These are phyloP conservation scores for Drosophila cracens DNA, from an alignment of 2,888 invertebrate species.

Conservation along the genomic window DNA sequence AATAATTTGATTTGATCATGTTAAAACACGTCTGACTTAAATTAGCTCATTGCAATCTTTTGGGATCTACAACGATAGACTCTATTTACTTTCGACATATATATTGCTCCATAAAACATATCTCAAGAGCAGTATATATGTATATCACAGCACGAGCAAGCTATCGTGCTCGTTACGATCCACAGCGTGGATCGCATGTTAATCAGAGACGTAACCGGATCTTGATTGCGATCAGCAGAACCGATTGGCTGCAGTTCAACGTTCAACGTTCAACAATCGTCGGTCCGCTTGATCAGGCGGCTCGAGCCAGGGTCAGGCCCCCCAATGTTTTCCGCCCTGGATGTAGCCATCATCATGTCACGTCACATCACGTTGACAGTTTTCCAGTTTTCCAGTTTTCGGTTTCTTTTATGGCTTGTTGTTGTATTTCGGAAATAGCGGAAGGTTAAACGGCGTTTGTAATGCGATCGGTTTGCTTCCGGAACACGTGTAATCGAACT, in stretches of 20 bases:
- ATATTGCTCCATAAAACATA: constrained; percentile 18
- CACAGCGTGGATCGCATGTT: constrained; percentile 33
- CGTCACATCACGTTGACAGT: constrained; percentile 22
- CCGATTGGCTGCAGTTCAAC: constrained; percentile 14
- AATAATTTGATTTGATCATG: neutral
- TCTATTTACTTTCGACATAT: neutral
- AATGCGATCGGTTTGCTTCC: constrained; percentile 64
- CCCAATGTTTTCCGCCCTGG: constrained; percentile 4
- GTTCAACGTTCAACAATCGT: constrained; percentile 10
- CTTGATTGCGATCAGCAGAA: constrained; percentile 1
- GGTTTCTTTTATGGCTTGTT: constrained; percentile 6
- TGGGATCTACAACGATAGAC: neutral
- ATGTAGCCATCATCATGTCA: neutral
- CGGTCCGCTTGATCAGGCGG: constrained; percentile 21
- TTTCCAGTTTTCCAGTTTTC: constrained; percentile 16
- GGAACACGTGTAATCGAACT: constrained; percentile 65
- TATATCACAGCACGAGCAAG: constrained; percentile 37
- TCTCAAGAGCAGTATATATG: constrained; percentile 17
- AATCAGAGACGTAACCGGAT: constrained; percentile 23
- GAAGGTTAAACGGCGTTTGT: constrained; percentile 66
- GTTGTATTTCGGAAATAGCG: constrained; percentile 42
- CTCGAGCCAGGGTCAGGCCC: constrained; percentile 34
- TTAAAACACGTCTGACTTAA: neutral
- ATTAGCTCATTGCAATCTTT: neutral
- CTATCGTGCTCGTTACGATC: constrained; percentile 18